Evolutionary conservation across 2,113 vertebrate species (phyloP), one percentile per base, ranked within the genome.

Genomic region (Baryphthengus martii): DNA sequence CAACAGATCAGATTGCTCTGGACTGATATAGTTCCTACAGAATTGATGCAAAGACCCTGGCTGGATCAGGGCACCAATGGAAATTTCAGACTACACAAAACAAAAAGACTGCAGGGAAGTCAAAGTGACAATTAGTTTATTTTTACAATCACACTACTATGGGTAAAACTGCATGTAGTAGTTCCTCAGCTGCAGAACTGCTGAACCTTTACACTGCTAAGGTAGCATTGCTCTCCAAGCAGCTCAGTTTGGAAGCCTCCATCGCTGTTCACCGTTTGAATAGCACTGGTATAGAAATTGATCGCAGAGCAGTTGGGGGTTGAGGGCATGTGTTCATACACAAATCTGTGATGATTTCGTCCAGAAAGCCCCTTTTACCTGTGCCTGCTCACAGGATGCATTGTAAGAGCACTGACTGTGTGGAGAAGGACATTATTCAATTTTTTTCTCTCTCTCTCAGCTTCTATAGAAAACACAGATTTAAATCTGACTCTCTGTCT

Each of bases 1-100:
- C 63, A 83, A 80, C 78, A 93, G 52, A 37, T 65, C 72, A 74
- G 39, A 29, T 83, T 95, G 39, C 68, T 63, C 72, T 70, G 85
- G 49, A 55, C 53, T 45, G 75, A 74, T 75, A 56, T 66, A 13
- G 67, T 96, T 96, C 85, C 85, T 89, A 84, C 14, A 0, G n/a
- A 91, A 82, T 19, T 67, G 35, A 80, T 74, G 85, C 82, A 91
- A 88, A 96, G 39, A 9, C 61, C 26, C 24, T 76, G 75, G 33
- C 72, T 88, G 35, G 72, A 39, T 86, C 88, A 88, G 63, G 47
- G 39, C 75, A 80, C 52, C 78, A 66, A 13, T 85, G 85, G 90
- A 88, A 93, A 77, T 85, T 96, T 93, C 79, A 86, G 83, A 42
- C 42, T 55, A 42, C 85, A 70, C 25, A 63, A 90, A 95, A 55